Evolutionary conservation across 2,113 vertebrate genomes (phyloP).

Genomic region (Turdus rufiventris): DNA sequence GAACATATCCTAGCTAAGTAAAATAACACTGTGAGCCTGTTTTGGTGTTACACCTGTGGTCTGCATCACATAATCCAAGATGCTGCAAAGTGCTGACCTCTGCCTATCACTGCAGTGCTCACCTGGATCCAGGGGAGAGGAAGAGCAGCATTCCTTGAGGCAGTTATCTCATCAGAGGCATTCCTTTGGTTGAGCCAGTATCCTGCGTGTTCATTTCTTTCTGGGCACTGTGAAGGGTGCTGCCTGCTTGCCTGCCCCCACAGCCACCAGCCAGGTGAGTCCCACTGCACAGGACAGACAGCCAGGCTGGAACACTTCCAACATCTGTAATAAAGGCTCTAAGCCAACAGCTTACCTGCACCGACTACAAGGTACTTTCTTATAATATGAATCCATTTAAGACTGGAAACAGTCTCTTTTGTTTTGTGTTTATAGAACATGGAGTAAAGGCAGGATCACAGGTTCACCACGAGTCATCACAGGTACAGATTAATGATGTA

Average conservation of each 20-base stretch:
- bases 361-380: not conserved
- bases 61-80: not conserved
- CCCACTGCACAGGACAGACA: not conserved
- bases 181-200: not conserved
- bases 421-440: not conserved
- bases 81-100: not conserved
- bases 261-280: not conserved
- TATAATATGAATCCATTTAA: not conserved
- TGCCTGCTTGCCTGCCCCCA: not conserved
- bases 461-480: not conserved
- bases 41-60: not conserved
- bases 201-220: accelerated
- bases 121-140: not conserved
- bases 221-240: not conserved
- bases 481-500: not conserved
- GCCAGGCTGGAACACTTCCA: not conserved
- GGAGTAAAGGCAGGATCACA: not conserved
- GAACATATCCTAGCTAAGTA: not conserved
- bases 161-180: not conserved
- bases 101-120: not conserved
- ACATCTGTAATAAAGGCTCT: not conserved
- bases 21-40: not conserved
- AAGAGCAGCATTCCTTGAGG: not conserved
- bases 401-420: not conserved
- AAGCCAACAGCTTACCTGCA: not conserved